Base-by-base conservation (phyloP, 2,888 invertebrate species). In the Caenorhabditis panamensis region DNA sequence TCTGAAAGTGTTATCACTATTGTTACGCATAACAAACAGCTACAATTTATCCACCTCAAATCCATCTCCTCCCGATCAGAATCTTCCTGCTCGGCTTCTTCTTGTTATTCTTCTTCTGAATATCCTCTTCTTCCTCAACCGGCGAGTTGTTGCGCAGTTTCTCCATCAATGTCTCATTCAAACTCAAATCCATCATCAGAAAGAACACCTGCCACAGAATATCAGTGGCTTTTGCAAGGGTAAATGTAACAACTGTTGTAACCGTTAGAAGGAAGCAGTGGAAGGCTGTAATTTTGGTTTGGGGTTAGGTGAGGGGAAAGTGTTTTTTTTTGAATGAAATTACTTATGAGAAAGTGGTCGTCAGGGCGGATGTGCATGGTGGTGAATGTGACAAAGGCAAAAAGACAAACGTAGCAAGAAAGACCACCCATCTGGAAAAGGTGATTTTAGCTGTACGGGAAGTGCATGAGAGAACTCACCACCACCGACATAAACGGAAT, bases 141-240 rank as follows among this genome's bases (percentile, higher is more conserved):
- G 31, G 31, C 8, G 49, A 62, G 41, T 49, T 58, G 18, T 26
- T 72, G 1, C 18, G 44, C 20, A 72, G 18, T 18, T 64, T 72
- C 16, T 72, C 37, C 0, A 72, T 4, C 20, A 64, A 4, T 22
- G 13, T 64, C 16, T 47, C 36, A 2, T 59, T 20, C 0, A 18
- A 4, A 28, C 8, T 9, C 51, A 73, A 9, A 16, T 64, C 64
- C 2, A 58, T 28, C 4, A 73, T 22, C 9, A 20, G 31, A 49
- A 58, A 66, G 18, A 64, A 63, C 22, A 26, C 64, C 11, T 64
- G 73, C 73, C 73, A 73, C 37, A 73, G 16, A 16, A 37, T 4
- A 20, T 73, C 73, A 6, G 64, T 53, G 18, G 28, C 26, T n/a
- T 51, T 58, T 3, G 41, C 51, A 4, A 64, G 24, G 16, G 58